These are phyloP conservation scores for Pavo muticus DNA, from an alignment of 2,113 vertebrate species.

Conservation along the genomic window DNA sequence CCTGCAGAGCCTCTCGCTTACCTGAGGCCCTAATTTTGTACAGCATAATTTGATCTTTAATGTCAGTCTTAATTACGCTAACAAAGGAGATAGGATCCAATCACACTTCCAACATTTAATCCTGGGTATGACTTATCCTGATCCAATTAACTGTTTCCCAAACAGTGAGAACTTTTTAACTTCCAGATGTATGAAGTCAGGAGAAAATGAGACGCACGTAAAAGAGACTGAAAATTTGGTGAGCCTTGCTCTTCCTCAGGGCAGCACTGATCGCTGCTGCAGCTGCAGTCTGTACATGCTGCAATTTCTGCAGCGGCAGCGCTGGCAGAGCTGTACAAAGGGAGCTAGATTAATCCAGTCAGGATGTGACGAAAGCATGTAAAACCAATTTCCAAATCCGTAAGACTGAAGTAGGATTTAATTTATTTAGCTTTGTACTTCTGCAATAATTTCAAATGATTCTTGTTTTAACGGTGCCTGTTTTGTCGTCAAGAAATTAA, in stretches of 20 bases:
- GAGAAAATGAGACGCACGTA: neutral
- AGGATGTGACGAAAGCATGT: slow-evolving; percentile 16
- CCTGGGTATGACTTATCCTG: neutral
- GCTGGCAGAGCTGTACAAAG: neutral
- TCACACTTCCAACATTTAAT: neutral
- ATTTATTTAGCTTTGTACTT: slow-evolving; percentile 27
- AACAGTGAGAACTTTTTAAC: slow-evolving; percentile 14
- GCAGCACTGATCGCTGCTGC: neutral
- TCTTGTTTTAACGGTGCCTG: slow-evolving; percentile 2
- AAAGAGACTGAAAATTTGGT: neutral
- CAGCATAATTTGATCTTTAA: slow-evolving; percentile 15
- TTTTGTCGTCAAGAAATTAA: neutral
- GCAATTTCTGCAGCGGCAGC: neutral
- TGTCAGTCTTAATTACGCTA: slow-evolving; percentile 21
- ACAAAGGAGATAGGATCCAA: neutral
- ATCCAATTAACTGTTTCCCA: slow-evolving; percentile 48
- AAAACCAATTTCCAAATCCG: slow-evolving; percentile 50
- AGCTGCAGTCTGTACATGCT: neutral
- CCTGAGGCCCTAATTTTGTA: neutral
- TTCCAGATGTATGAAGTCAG: slow-evolving; percentile 1
- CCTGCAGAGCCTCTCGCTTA: neutral
- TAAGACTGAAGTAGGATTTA: slow-evolving; percentile 11
- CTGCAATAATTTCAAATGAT: slow-evolving; percentile 33
- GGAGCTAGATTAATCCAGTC: slow-evolving; percentile 38
- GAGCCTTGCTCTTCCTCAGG: neutral